A percentile compares a stretch with the other conserved stretches of the same genome.
phyloP scores from a whole-genome alignment of 1,140 invertebrate genomes.

The Drosophila pruinosa region DNA sequence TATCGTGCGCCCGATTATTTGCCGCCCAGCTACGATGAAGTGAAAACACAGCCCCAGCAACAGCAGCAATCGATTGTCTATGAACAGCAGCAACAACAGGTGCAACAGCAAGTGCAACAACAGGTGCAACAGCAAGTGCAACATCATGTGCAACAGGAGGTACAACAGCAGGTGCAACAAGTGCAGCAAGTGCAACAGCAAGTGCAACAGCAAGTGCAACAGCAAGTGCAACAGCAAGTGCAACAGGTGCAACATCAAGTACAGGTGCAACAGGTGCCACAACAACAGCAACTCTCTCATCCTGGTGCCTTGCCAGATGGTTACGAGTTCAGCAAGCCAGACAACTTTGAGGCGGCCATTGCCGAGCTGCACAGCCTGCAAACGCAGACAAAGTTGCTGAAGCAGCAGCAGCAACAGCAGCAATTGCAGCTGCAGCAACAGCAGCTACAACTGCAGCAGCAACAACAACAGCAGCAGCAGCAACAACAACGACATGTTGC shows the following conservation, averaged over 20 bases:
- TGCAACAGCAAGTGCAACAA: slow-evolving; percentile 28
- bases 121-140: slow-evolving; percentile 23
- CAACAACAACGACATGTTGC: slow-evolving; percentile 20
- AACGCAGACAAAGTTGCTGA: slow-evolving; percentile 59
- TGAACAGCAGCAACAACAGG: slow-evolving; percentile 17
- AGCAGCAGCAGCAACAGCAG: slow-evolving; percentile 56
- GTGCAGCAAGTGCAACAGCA: slow-evolving; percentile 8
- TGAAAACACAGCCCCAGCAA: slow-evolving; percentile 24
- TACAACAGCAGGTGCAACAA: slow-evolving; percentile 7
- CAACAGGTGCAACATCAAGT: slow-evolving; percentile 19
- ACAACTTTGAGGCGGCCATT: slow-evolving; percentile 70
- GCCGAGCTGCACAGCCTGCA: slow-evolving; percentile 72
- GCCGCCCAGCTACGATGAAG: slow-evolving; percentile 62
- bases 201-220: slow-evolving; percentile 26
- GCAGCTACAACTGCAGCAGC: slow-evolving; percentile 7
- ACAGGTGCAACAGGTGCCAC: slow-evolving; percentile 15
- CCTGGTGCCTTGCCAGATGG: slow-evolving; percentile 61
- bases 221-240: slow-evolving; percentile 7
- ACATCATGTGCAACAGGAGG: not conserved
- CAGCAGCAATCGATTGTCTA: slow-evolving; percentile 15
- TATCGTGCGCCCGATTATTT: slow-evolving; percentile 61
- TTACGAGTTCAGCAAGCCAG: slow-evolving; percentile 70
- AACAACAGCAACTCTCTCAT: slow-evolving; percentile 38
- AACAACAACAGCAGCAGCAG: slow-evolving; percentile 23
- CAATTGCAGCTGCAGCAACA: slow-evolving; percentile 30